Evolutionary conservation across 1,140 invertebrate genomes (phyloP).

Genomic region (Palaemon carinicauda): DNA sequence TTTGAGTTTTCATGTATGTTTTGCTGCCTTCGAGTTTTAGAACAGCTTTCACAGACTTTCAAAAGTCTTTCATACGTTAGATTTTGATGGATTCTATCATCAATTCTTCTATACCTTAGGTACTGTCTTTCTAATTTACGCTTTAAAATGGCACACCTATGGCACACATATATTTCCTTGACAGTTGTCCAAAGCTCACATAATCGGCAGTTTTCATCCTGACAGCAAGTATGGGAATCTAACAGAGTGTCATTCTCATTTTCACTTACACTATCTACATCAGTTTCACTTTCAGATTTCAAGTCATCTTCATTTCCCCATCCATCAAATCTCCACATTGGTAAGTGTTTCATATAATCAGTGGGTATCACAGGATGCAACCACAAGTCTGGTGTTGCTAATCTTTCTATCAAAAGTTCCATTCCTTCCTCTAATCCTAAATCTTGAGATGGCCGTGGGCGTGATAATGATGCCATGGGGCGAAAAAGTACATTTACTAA

Average conservation of each 20-base stretch:
- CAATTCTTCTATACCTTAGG: slow-evolving; percentile 16
- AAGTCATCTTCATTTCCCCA: slow-evolving; percentile 56
- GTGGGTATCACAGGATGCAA: slow-evolving; percentile 65
- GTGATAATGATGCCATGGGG: slow-evolving; percentile 61
- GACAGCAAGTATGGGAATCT: slow-evolving; percentile 50
- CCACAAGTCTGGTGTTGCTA: slow-evolving; percentile 68
- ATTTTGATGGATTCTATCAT: slow-evolving; percentile 7
- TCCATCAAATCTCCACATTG: slow-evolving; percentile 66
- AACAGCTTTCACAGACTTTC: slow-evolving; percentile 42
- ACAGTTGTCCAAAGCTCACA: slow-evolving; percentile 43
- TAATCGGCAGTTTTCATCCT: slow-evolving; percentile 50
- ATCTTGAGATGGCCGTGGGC: slow-evolving; percentile 60
- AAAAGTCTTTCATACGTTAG: slow-evolving; percentile 36
- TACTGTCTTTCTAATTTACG: slow-evolving; percentile 44
- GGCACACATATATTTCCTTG: slow-evolving; percentile 46
- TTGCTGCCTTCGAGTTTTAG: slow-evolving; percentile 39
- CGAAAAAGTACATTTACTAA: slow-evolving; percentile 63
- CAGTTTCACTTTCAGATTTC: slow-evolving; percentile 58
- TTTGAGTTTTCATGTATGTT: background rate
- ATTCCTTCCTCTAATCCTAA: slow-evolving; percentile 64
- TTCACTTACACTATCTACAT: slow-evolving; percentile 58
- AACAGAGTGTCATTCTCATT: slow-evolving; percentile 41
- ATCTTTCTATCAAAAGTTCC: slow-evolving; percentile 65
- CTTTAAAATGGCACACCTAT: slow-evolving; percentile 49
- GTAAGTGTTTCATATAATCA: slow-evolving; percentile 69